A percentile compares a stretch with the other conserved stretches of the same genome.
These are phyloP conservation scores for Stramonita haemastoma DNA, from an alignment of 2,888 invertebrate genomes.

Conservation along the genomic window DNA sequence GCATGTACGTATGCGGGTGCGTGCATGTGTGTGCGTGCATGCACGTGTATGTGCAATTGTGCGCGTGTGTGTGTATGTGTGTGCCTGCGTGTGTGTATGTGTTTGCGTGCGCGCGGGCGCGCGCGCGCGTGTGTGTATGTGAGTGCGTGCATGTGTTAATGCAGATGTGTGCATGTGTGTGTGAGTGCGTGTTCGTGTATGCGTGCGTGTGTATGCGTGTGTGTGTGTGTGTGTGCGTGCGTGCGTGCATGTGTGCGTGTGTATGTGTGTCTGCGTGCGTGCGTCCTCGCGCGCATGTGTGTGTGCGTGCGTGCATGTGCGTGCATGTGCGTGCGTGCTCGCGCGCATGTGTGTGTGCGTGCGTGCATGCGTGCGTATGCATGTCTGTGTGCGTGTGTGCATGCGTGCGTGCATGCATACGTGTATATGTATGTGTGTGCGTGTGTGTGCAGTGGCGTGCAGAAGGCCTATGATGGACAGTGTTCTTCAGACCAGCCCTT, in stretches of 20 bases:
- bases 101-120: neutral
- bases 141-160: neutral
- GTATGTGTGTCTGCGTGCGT: neutral
- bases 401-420: neutral
- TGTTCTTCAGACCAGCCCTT: slow-evolving; percentile 33
- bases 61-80: neutral
- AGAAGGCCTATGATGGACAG: slow-evolving; percentile 34
- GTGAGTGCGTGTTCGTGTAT: neutral
- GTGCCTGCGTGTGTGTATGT: neutral
- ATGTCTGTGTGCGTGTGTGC: neutral
- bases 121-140: neutral
- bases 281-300: neutral
- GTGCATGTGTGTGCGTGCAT: neutral
- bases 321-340: neutral
- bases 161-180: neutral
- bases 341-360: neutral
- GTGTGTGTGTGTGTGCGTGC: slow-evolving; percentile 4
- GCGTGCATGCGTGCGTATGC: neutral
- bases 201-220: neutral
- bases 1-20: neutral
- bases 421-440: neutral
- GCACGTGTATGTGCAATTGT: neutral
- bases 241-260: neutral
- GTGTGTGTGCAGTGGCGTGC: slow-evolving; percentile 7
- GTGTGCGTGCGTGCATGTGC: neutral